Base-by-base conservation (phyloP, 2,888 invertebrate genomes). In the Exephanes ischioxanthus region DNA sequence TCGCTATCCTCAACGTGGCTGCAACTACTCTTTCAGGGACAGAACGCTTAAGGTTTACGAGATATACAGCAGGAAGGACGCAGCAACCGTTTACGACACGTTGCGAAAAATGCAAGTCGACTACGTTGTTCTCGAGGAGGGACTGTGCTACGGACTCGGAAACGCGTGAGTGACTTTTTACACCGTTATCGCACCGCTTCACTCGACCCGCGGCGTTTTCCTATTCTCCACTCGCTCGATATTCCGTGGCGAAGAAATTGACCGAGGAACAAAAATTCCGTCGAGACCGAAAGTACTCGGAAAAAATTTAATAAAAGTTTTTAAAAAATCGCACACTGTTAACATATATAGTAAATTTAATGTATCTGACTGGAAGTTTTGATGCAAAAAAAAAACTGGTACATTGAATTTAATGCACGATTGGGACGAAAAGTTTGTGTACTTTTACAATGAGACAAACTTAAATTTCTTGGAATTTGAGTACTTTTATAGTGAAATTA, bases 41-140 rank as follows among this genome's bases (percentile, higher is more conserved):
- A 95, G 97, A n/a, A 97, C 97, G 0, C 96, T 97, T 92, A 95
- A 96, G 53, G 97, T 98, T 0, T 98, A 98, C 93, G 96, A 97
- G 79, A 95, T 97, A 89, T 98, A 97, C 93, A 97, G 98, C 78
- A 95, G 97, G 45, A 97, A 97, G 92, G 94, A 97, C 0, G 94
- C 96, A 0, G 94, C 95, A 0, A 96, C 97, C 86, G 95, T 97
- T 9, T 97, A 97, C 91, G 94, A 95, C 86, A 96, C 96, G 68
- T 94, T 97, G 87, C 95, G 95, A 58, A 95, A 95, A 78, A 94
- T 98, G 87, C 94, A 96, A 85, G 97, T 96, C 0, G 96, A 97
- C 66, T 98, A 97, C 93, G 95, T 97, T 48, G 95, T 98, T 22
- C 94, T 98, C 61, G 97, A 98, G 85, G 95, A 96, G 22, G 95